A percentile compares a stretch with the other conserved stretches of the same genome.
Evolutionary conservation across 1,140 invertebrate genomes (phyloP).

Genomic region (Pteromalus puparum): DNA sequence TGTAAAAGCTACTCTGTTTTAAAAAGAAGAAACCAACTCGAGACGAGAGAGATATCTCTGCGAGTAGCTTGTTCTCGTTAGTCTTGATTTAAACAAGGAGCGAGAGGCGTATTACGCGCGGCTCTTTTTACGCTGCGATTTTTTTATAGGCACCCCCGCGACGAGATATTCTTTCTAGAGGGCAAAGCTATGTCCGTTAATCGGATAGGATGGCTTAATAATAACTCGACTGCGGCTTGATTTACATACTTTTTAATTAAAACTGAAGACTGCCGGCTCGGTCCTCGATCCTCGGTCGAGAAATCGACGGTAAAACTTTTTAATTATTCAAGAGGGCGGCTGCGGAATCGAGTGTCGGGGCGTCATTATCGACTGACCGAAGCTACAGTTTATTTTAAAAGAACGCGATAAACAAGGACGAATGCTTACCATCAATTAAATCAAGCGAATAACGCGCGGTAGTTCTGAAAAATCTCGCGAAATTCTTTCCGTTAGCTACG

Average conservation of each 20-base stretch:
- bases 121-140: too few relatives aligned
- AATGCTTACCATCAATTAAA: too few relatives aligned
- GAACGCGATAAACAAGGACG: too few relatives aligned
- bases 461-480: not conserved
- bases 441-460: too few relatives aligned
- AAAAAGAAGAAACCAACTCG: not conserved
- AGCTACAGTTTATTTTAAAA: too few relatives aligned
- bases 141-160: too few relatives aligned
- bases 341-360: not conserved
- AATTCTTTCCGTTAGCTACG: too few relatives aligned
- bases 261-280: not conserved
- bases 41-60: not conserved
- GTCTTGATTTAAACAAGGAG: constrained; percentile 1
- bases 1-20: not conserved
- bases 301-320: constrained; percentile 4
- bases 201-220: constrained; percentile 8
- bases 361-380: not conserved
- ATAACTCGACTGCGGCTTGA: not conserved
- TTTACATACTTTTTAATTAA: constrained; percentile 25
- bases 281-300: too few relatives aligned
- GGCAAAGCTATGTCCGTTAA: not conserved
- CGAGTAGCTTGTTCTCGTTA: not conserved
- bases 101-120: not conserved
- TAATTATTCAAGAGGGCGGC: not conserved
- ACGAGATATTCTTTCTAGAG: not conserved